These are phyloP conservation scores for Pterocles gutturalis DNA, from an alignment of 2,113 vertebrate species.

Conservation along the genomic window DNA sequence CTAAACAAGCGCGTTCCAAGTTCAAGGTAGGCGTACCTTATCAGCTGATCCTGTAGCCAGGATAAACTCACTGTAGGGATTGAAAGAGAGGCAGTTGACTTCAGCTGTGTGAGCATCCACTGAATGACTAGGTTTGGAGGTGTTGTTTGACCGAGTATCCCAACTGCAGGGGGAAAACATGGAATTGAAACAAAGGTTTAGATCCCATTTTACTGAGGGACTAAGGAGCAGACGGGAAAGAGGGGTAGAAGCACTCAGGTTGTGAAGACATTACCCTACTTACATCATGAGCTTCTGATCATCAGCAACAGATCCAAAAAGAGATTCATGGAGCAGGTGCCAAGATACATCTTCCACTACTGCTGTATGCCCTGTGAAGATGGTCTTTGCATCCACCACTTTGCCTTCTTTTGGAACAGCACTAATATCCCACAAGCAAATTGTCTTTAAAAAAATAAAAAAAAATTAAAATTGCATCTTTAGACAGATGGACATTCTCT, in stretches of 20 bases:
- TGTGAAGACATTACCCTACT: neutral
- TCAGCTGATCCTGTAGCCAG: slow-evolving; percentile 96
- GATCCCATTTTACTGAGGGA: fast-evolving
- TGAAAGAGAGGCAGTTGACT: slow-evolving; percentile 98
- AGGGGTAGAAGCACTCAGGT: neutral
- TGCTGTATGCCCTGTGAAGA: slow-evolving; percentile 96
- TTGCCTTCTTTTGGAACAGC: slow-evolving; percentile 97
- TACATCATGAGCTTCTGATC: slow-evolving; percentile 99
- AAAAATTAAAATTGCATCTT: neutral
- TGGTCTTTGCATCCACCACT: slow-evolving; percentile 97
- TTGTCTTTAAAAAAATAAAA: slow-evolving; percentile 81
- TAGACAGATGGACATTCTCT: neutral
- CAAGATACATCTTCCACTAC: slow-evolving; percentile 97
- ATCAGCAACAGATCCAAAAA: slow-evolving; percentile 96
- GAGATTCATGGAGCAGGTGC: slow-evolving; percentile 95
- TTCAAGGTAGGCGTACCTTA: slow-evolving; percentile 78
- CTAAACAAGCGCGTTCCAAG: neutral
- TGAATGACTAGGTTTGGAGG: slow-evolving; percentile 96
- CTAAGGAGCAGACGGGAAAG: neutral
- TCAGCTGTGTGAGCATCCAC: slow-evolving; percentile 98
- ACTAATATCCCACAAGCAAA: slow-evolving; percentile 98
- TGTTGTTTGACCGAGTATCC: slow-evolving; percentile 98
- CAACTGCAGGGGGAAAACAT: slow-evolving; percentile 76
- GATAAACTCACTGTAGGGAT: slow-evolving; percentile 97
- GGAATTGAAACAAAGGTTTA: neutral